These are phyloP conservation scores for Phycodurus eques DNA, from an alignment of 2,113 vertebrate species.

Conservation along the genomic window DNA sequence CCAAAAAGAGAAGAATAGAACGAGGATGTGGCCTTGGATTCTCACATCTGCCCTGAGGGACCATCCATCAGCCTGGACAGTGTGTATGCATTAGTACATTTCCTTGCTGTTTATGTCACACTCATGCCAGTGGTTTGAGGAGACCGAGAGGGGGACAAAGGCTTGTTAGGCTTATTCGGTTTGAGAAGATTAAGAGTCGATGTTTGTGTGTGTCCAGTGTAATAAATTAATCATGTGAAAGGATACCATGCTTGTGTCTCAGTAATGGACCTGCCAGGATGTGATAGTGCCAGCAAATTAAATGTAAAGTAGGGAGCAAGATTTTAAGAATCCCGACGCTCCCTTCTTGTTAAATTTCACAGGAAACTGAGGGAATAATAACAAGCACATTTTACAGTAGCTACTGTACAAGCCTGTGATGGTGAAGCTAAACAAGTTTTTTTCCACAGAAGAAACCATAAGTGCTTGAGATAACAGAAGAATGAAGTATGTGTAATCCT, in stretches of 20 bases:
- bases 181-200: constrained; percentile 22
- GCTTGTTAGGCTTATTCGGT: constrained; percentile 20
- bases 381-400: neutral
- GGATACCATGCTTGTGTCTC: constrained; percentile 23
- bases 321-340: neutral
- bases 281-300: neutral
- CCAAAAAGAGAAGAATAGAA: constrained; percentile 60
- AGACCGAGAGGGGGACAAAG: constrained; percentile 20
- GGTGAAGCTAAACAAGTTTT: constrained; percentile 45
- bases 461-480: constrained; percentile 61
- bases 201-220: neutral
- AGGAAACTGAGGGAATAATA: neutral
- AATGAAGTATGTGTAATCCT: constrained; percentile 54
- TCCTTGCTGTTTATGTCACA: constrained; percentile 21
- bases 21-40: constrained; percentile 68
- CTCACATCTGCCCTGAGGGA: constrained; percentile 53
- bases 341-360: neutral
- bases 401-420: constrained; percentile 52
- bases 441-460: constrained; percentile 76
- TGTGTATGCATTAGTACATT: constrained; percentile 37
- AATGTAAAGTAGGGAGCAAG: neutral
- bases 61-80: constrained; percentile 66
- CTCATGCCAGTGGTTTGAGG: constrained; percentile 36
- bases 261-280: constrained; percentile 21
- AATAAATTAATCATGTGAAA: constrained; percentile 23